Percentiles rank a stretch among this genome's conserved stretches.
phyloP scores from a whole-genome alignment of 2,888 invertebrate species.

The Anthophora plumipes region DNA sequence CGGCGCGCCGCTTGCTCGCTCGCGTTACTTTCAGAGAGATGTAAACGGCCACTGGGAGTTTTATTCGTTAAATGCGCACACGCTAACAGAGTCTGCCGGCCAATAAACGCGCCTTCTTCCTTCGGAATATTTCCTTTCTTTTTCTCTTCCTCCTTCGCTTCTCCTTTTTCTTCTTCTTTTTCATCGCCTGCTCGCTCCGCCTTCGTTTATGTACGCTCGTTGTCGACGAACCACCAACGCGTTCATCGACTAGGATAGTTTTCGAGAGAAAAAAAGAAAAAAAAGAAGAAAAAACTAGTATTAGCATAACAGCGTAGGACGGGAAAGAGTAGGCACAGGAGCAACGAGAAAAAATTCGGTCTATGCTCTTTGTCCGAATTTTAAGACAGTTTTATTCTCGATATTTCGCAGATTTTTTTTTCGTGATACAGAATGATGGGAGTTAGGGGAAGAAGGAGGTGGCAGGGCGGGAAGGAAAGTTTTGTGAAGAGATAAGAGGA shows the following conservation, averaged over 20 bases:
- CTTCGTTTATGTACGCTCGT: background rate
- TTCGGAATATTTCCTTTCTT: slow-evolving; percentile 45
- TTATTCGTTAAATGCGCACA: slow-evolving; percentile 29
- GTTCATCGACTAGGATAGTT: background rate
- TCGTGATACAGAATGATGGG: background rate
- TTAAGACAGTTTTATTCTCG: background rate
- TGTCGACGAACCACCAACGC: background rate
- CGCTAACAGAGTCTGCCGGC: background rate
- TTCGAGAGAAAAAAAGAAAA: no score
- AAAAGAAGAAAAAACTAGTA: no score
- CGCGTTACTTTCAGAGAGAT: slow-evolving; percentile 7
- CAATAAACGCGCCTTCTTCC: slow-evolving; percentile 38
- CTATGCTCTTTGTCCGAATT: slow-evolving; percentile 57
- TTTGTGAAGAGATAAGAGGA: slow-evolving; percentile 30
- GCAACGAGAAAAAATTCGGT: slow-evolving; percentile 56
- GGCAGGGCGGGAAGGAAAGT: slow-evolving; percentile 2
- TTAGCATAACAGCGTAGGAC: no score
- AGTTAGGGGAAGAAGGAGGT: background rate
- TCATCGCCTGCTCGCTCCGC: background rate
- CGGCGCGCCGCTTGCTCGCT: no score
- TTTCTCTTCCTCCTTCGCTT: background rate
- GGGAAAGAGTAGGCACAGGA: no score
- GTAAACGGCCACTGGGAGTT: slow-evolving; percentile 8
- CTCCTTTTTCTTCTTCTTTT: background rate
- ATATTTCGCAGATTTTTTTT: background rate